These are phyloP conservation scores for Poliocrania exsul DNA, from an alignment of 2,797 vertebrate genomes.

Conservation along the genomic window DNA sequence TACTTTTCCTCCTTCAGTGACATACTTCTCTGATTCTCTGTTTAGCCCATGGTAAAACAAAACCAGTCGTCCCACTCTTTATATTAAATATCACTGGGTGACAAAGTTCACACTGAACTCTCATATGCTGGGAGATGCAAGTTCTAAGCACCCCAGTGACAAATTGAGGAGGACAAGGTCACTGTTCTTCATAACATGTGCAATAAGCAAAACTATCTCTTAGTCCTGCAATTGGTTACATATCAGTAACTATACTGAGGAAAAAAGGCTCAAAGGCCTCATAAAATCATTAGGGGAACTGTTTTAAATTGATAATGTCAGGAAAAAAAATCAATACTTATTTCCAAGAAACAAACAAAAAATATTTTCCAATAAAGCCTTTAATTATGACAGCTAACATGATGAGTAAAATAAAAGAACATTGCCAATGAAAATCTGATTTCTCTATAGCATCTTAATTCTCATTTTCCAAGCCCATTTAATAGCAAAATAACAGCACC, in stretches of 20 bases:
- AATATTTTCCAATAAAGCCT: neutral
- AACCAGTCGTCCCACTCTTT: neutral
- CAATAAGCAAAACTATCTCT: neutral
- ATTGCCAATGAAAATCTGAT: neutral
- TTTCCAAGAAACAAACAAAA: neutral
- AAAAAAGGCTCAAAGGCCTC: neutral
- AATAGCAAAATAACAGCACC: neutral
- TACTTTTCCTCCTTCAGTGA: neutral
- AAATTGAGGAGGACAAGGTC: neutral
- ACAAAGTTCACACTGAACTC: neutral
- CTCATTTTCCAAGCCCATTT: neutral
- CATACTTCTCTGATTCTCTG: neutral
- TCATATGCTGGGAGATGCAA: accelerated
- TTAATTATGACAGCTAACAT: neutral
- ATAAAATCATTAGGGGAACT: neutral
- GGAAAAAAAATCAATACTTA: neutral
- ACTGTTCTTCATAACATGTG: accelerated
- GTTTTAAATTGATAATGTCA: neutral
- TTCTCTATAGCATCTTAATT: neutral
- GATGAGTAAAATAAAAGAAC: neutral
- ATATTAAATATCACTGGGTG: neutral
- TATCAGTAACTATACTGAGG: neutral
- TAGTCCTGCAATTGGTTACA: neutral
- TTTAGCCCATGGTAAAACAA: neutral
- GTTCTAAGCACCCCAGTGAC: neutral